Conservation (phyloP, 2,113 vertebrate genomes). For the Odontesthes bonariensis region DNA sequence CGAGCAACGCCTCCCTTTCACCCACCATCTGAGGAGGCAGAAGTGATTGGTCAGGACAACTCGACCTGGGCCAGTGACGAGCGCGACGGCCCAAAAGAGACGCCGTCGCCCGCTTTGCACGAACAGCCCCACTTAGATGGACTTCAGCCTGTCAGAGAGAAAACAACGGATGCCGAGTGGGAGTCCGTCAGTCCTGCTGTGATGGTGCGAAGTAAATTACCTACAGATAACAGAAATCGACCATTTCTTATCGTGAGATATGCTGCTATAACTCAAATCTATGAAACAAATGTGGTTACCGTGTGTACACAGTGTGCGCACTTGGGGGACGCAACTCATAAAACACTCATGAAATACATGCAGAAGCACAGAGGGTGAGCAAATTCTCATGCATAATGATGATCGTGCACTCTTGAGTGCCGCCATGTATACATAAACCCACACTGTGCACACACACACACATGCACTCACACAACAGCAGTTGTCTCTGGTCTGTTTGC, state of each 20-base stretch:
- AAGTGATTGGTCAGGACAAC: slow-evolving; percentile 87
- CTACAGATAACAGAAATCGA: slow-evolving; percentile 19
- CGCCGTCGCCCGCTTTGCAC: slow-evolving; percentile 85
- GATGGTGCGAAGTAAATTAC: slow-evolving; percentile 85
- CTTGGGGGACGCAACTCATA: slow-evolving; percentile 43
- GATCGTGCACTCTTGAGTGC: slow-evolving; percentile 31
- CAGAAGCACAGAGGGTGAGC: slow-evolving; percentile 37
- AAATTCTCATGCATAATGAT: slow-evolving; percentile 64
- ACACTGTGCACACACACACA: slow-evolving; percentile 9
- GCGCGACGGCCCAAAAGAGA: slow-evolving; percentile 80
- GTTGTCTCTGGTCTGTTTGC: slow-evolving; percentile 54
- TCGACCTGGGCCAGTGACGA: slow-evolving; percentile 87
- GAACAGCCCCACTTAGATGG: slow-evolving; percentile 87
- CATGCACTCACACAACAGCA: slow-evolving; percentile 20
- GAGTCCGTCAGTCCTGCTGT: slow-evolving; percentile 87
- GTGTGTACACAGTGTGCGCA: slow-evolving; percentile 33
- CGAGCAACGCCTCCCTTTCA: slow-evolving; percentile 93
- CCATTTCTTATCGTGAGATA: slow-evolving; percentile 40
- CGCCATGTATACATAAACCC: slow-evolving; percentile 4
- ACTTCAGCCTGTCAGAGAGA: slow-evolving; percentile 86
- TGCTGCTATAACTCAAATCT: slow-evolving; percentile 42
- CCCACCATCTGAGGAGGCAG: slow-evolving; percentile 89
- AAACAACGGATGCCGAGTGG: slow-evolving; percentile 89
- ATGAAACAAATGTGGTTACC: slow-evolving; percentile 31
- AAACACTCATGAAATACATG: slow-evolving; percentile 59